Evolutionary conservation across 2,113 vertebrate species (phyloP).

Genomic region (Salvelinus sp.): DNA sequence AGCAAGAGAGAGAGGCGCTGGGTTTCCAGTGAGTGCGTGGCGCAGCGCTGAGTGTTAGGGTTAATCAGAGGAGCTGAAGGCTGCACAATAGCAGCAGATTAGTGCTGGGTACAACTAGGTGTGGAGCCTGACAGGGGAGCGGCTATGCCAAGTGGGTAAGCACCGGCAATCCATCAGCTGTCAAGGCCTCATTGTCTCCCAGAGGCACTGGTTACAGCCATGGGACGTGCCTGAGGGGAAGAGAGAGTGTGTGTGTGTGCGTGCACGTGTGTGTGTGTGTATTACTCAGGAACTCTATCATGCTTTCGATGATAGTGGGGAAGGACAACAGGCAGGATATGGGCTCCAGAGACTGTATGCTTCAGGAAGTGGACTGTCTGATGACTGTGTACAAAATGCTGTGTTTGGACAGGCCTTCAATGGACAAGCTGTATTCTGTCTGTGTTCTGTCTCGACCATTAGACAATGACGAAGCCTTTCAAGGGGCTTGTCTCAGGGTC

Average conservation of each 20-base stretch:
- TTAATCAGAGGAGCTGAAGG: constrained; percentile 18
- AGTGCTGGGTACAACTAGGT: constrained; percentile 49
- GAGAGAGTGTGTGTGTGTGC: not conserved
- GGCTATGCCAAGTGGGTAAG: constrained; percentile 50
- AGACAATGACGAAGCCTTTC: not conserved
- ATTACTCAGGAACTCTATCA: not conserved
- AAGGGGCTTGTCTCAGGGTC: too few species aligned
- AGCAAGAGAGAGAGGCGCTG: constrained; percentile 11
- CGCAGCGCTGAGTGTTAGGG: constrained; percentile 11
- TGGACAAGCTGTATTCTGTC: too few species aligned
- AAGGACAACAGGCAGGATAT: constrained; percentile 4
- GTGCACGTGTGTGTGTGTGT: constrained; percentile 10
- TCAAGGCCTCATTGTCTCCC: constrained; percentile 60
- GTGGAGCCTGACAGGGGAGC: constrained; percentile 36
- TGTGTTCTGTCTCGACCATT: not conserved
- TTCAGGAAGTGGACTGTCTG: constrained; percentile 2
- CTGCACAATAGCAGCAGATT: constrained; percentile 22
- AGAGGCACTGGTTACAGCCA: constrained; percentile 50
- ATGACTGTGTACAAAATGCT: not conserved
- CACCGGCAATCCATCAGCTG: constrained; percentile 63
- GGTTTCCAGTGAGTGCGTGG: constrained; percentile 38
- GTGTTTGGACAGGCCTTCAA: not conserved
- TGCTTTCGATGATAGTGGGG: not conserved
- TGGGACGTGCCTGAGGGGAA: constrained; percentile 47
- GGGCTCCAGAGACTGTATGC: not conserved